Percentiles rank a stretch among this genome's conserved stretches.
phyloP scores from a whole-genome alignment of 1,140 invertebrate species.

The Manduca sexta region DNA sequence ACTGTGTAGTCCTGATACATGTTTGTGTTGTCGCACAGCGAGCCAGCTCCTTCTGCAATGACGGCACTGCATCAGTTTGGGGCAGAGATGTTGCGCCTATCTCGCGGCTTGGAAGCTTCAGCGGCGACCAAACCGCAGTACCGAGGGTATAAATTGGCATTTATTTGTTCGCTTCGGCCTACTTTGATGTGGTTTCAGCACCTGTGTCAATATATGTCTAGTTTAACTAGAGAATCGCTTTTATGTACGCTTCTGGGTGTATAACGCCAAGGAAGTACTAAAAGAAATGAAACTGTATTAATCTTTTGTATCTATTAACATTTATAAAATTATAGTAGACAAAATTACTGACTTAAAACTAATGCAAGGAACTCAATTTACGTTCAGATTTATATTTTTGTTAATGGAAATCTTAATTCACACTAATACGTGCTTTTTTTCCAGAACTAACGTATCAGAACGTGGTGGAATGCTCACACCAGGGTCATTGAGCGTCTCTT shows the following conservation, averaged over 20 bases:
- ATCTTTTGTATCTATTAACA: no score
- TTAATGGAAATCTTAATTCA: not conserved
- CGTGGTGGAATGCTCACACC: slow-evolving; percentile 58
- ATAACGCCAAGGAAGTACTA: no score
- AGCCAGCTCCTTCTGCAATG: slow-evolving; percentile 85
- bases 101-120: slow-evolving; percentile 80
- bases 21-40: slow-evolving; percentile 70
- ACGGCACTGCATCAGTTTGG: slow-evolving; percentile 87
- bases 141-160: slow-evolving; percentile 61
- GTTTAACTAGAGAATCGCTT: no score
- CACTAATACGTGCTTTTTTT: slow-evolving; percentile 20
- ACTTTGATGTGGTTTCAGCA: slow-evolving; percentile 36
- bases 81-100: slow-evolving; percentile 86
- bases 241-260: no score
- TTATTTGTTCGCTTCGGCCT: slow-evolving; percentile 33
- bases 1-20: slow-evolving; percentile 31
- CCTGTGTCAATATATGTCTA: not conserved
- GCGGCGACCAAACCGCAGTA: slow-evolving; percentile 57
- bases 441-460: slow-evolving; percentile 55
- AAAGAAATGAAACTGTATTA: no score
- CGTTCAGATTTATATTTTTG: no score
- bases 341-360: no score
- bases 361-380: no score
- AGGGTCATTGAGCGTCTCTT: slow-evolving; percentile 59
- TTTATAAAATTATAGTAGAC: no score